Conservation (phyloP, 2,888 invertebrate species). For the Adelognathus sp. region DNA sequence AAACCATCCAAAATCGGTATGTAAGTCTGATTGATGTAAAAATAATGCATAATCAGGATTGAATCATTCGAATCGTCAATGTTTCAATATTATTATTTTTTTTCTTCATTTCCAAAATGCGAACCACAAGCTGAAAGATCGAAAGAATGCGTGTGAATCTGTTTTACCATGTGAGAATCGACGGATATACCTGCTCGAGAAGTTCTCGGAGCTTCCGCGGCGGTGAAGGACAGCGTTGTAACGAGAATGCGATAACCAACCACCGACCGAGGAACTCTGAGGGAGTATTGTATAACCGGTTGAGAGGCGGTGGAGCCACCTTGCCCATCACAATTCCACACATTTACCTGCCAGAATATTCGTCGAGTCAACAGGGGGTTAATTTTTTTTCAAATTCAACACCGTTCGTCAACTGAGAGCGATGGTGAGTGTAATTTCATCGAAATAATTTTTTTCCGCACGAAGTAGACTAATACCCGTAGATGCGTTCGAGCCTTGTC, state of each 20-base stretch:
- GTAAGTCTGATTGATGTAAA: too few species aligned
- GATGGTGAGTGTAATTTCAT: conserved; percentile 31
- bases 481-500: neutral
- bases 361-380: neutral
- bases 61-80: too few species aligned
- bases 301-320: neutral
- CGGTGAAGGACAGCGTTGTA: neutral
- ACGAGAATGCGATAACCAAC: neutral
- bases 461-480: conserved; percentile 10
- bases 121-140: too few species aligned
- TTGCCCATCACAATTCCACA: neutral
- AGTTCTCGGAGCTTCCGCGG: neutral
- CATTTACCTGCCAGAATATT: neutral
- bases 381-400: neutral
- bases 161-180: too few species aligned
- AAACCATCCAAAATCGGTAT: too few species aligned
- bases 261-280: neutral
- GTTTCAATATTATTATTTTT: too few species aligned
- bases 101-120: too few species aligned
- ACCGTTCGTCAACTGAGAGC: conserved; percentile 2
- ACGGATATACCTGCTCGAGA: neutral
- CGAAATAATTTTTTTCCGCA: conserved; percentile 19
- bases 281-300: neutral
- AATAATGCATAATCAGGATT: too few species aligned
- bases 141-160: too few species aligned